Conservation (phyloP, 2,113 vertebrate genomes). For the Psephotus haematonotus region DNA sequence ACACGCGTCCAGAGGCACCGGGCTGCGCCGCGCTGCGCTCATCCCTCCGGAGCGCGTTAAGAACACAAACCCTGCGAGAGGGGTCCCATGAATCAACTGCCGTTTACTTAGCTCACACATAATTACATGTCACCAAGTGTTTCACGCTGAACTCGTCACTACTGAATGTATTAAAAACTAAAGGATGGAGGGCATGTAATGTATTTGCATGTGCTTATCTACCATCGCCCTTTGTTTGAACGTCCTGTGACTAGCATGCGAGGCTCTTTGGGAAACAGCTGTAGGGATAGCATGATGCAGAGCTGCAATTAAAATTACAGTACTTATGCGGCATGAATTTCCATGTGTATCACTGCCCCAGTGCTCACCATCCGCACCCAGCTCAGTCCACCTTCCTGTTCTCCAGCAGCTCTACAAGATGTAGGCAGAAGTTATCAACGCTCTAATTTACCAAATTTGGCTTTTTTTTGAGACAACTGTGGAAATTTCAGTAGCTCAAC, state of each 20-base stretch:
- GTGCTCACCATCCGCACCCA: background rate
- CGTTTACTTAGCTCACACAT: background rate
- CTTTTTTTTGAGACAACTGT: background rate
- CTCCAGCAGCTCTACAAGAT: background rate
- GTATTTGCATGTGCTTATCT: constrained; percentile 27
- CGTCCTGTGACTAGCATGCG: background rate
- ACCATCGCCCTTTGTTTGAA: background rate
- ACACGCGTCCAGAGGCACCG: constrained; percentile 1
- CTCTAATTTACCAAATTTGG: background rate
- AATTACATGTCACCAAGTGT: background rate
- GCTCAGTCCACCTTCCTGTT: background rate
- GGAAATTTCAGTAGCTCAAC: background rate
- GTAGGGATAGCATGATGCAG: background rate
- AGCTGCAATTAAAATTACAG: background rate
- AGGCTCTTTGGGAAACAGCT: constrained; percentile 6
- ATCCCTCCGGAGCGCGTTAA: background rate
- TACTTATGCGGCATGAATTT: background rate
- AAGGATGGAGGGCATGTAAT: background rate
- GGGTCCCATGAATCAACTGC: background rate
- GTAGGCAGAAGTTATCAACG: background rate
- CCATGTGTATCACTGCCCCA: background rate
- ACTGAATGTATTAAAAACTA: background rate
- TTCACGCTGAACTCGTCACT: background rate
- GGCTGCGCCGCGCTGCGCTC: background rate
- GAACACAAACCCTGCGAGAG: background rate